Percentiles rank a stretch among this genome's conserved stretches.
phyloP scores from a whole-genome alignment of 2,113 vertebrate genomes.

The Crotalus helleri region DNA sequence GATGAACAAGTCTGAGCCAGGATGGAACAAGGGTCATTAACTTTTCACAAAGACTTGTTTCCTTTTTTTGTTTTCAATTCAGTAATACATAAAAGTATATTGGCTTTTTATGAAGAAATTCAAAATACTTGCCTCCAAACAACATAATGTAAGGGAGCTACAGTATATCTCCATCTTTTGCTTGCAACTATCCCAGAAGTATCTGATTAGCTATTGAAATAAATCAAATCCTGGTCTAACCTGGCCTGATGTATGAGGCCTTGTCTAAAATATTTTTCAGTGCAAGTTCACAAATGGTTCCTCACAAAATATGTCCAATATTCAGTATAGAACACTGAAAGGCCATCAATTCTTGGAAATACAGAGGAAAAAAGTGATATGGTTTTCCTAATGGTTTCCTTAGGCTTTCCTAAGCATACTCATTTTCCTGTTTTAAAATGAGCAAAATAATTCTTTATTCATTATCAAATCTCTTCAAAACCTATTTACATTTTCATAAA shows the following conservation, averaged over 20 bases:
- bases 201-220: background rate
- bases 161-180: background rate
- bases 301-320: background rate
- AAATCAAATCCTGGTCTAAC: background rate
- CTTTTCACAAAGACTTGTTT: background rate
- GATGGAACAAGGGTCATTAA: background rate
- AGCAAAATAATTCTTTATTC: background rate
- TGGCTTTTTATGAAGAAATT: background rate
- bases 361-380: background rate
- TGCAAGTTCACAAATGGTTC: background rate
- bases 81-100: background rate
- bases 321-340: background rate
- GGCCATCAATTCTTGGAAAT: background rate
- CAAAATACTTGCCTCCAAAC: background rate
- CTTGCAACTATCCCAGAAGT: background rate
- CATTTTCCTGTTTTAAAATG: background rate
- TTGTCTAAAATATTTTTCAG: background rate
- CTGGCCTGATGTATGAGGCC: background rate
- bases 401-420: background rate
- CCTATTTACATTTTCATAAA: constrained; percentile 16
- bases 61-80: background rate
- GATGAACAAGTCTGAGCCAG: background rate
- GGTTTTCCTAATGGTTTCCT: background rate
- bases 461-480: background rate
- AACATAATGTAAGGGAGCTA: background rate